These are phyloP conservation scores for Neomicropteryx cornuta DNA, from an alignment of 1,140 invertebrate species.

Conservation along the genomic window DNA sequence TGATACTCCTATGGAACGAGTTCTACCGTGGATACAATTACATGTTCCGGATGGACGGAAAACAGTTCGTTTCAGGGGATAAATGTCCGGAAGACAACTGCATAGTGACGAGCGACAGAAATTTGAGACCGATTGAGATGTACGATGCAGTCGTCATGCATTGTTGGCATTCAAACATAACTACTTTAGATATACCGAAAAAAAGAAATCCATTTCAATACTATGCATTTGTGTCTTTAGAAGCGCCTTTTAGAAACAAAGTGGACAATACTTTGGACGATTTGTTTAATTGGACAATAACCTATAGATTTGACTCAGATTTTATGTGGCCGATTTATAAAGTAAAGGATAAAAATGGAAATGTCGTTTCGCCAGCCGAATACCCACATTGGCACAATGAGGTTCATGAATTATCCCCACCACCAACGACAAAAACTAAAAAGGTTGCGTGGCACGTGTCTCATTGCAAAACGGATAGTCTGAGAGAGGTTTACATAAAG, in stretches of 20 bases:
- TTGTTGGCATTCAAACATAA: too few relatives aligned
- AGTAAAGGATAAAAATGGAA: conserved; percentile 18
- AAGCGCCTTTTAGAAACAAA: conserved; percentile 23
- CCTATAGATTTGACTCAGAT: conserved; percentile 51
- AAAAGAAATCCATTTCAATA: conserved; percentile 4
- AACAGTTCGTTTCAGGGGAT: conserved; percentile 8
- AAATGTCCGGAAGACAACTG: conserved; percentile 10
- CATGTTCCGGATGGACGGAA: conserved; percentile 9
- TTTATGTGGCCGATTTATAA: conserved; percentile 46
- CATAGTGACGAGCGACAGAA: conserved; percentile 8
- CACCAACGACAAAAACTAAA: conserved; percentile 23
- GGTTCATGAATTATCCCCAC: conserved; percentile 10
- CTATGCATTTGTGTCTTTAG: conserved; percentile 10
- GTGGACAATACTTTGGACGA: conserved; percentile 15
- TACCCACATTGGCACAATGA: conserved; percentile 12
- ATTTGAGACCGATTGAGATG: conserved; percentile 14
- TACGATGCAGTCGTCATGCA: conserved; percentile 32
- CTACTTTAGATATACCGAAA: conserved; percentile 2
- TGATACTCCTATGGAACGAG: conserved; percentile 9
- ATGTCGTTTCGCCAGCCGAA: conserved; percentile 15
- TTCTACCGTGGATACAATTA: conserved; percentile 9
- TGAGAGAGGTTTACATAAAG: conserved; percentile 38
- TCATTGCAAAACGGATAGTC: conserved; percentile 43
- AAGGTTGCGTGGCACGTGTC: conserved; percentile 48
- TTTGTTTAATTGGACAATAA: conserved; percentile 46